Conservation (phyloP, 2,888 invertebrate species). For the Hofmannophila pseudospretella region DNA sequence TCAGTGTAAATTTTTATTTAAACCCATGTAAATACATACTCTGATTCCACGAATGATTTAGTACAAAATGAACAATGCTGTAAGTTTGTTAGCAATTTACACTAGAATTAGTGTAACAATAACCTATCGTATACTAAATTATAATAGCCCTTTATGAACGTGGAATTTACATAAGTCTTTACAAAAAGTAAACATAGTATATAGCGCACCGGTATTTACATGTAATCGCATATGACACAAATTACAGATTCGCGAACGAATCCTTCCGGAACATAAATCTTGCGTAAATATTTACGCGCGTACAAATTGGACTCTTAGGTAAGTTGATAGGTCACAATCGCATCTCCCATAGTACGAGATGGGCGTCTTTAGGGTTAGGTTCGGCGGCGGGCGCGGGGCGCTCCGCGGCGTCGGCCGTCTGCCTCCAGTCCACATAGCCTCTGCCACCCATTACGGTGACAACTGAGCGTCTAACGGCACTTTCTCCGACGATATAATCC, state of each 20-base stretch:
- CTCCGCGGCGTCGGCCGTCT: conserved; percentile 81
- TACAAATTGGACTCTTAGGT: conserved; percentile 1
- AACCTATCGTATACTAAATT: conserved; percentile 14
- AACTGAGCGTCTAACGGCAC: conserved; percentile 83
- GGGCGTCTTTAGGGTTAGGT: conserved; percentile 90
- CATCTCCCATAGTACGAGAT: conserved; percentile 92
- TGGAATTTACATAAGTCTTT: conserved; percentile 39
- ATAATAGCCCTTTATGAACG: conserved; percentile 27
- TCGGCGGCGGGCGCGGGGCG: conserved; percentile 77
- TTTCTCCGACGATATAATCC: conserved; percentile 57
- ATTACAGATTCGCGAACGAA: conserved; percentile 23
- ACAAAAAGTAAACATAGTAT: too few relatives aligned
- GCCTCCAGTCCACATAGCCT: conserved; percentile 92
- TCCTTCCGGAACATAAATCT: conserved; percentile 20
- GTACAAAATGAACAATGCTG: conserved; percentile 16
- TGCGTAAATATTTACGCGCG: conserved; percentile 21
- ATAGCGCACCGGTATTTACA: conserved; percentile 28
- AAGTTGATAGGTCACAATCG: conserved; percentile 54
- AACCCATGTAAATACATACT: conserved; percentile 25
- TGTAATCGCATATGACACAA: conserved; percentile 49
- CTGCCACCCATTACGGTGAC: conserved; percentile 92
- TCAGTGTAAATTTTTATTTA: conserved; percentile 44
- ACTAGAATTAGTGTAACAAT: conserved; percentile 16
- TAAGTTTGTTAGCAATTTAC: conserved; percentile 17
- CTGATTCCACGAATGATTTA: conserved; percentile 17